These are phyloP conservation scores for Centropus bengalensis DNA, from an alignment of 2,113 vertebrate species.

Conservation along the genomic window DNA sequence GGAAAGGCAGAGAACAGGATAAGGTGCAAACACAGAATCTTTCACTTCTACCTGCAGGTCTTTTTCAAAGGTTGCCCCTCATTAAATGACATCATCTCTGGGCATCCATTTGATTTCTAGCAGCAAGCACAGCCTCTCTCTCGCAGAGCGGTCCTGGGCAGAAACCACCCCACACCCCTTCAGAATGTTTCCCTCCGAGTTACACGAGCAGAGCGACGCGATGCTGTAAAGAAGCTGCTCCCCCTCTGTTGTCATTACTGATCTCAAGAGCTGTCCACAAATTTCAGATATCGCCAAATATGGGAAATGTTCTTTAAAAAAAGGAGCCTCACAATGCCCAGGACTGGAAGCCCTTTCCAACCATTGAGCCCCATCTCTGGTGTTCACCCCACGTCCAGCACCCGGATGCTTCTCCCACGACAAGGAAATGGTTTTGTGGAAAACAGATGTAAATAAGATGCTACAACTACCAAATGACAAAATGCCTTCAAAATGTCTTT, in stretches of 20 bases:
- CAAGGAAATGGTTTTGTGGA: background rate
- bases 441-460: background rate
- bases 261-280: background rate
- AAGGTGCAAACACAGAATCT: background rate
- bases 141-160: background rate
- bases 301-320: background rate
- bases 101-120: background rate
- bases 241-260: background rate
- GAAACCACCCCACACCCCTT: no score
- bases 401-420: background rate
- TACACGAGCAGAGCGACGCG: background rate
- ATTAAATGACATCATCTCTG: background rate
- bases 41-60: background rate
- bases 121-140: no score
- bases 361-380: background rate
- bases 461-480: background rate
- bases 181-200: rapidly evolving
- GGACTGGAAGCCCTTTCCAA: rapidly evolving
- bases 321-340: background rate
- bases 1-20: background rate
- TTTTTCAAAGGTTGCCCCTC: background rate
- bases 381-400: background rate
- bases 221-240: background rate
- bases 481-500: background rate
- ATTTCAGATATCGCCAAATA: rapidly evolving